A percentile compares a stretch with the other conserved stretches of the same genome.
Conservation (phyloP, 2,113 vertebrate species). For the Hoplias malabaricus region DNA sequence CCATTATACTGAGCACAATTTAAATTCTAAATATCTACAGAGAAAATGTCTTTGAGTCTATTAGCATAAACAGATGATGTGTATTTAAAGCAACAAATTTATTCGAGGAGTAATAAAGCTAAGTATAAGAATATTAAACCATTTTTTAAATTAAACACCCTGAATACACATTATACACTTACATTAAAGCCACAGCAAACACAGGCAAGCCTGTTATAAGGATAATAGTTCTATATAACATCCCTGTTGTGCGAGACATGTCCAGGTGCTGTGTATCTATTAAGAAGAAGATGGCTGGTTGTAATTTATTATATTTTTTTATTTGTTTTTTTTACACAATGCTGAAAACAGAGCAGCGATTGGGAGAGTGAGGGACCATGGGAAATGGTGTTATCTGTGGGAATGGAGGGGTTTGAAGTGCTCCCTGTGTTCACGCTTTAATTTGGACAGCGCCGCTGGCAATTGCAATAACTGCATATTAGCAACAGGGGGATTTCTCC, state of each 20-base stretch:
- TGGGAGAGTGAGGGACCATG: conserved; percentile 26
- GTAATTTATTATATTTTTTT: conserved; percentile 59
- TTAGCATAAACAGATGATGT: too few species aligned
- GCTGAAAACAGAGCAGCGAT: conserved; percentile 45
- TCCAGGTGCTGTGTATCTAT: conserved; percentile 6
- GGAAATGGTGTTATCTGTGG: conserved; percentile 41
- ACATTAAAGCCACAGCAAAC: too few species aligned
- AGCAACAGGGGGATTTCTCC: conserved; percentile 75
- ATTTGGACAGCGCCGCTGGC: conserved; percentile 74
- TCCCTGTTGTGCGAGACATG: conserved; percentile 18
- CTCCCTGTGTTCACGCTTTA: conserved; percentile 61
- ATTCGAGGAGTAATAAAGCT: too few species aligned
- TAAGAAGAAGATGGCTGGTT: conserved; percentile 12
- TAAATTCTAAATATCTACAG: too few species aligned
- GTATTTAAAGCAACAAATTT: too few species aligned
- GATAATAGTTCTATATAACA: conserved; percentile 14
- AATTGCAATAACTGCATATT: conserved; percentile 81
- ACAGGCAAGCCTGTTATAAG: conserved; percentile 32
- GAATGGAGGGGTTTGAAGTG: conserved; percentile 55
- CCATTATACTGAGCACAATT: too few species aligned
- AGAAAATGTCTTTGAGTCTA: too few species aligned
- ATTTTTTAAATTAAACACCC: neutral
- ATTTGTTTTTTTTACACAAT: conserved; percentile 58
- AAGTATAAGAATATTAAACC: neutral
- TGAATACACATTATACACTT: too few species aligned